phyloP scores from a whole-genome alignment of 1,140 invertebrate species.

The Portunus trituberculatus region DNA sequence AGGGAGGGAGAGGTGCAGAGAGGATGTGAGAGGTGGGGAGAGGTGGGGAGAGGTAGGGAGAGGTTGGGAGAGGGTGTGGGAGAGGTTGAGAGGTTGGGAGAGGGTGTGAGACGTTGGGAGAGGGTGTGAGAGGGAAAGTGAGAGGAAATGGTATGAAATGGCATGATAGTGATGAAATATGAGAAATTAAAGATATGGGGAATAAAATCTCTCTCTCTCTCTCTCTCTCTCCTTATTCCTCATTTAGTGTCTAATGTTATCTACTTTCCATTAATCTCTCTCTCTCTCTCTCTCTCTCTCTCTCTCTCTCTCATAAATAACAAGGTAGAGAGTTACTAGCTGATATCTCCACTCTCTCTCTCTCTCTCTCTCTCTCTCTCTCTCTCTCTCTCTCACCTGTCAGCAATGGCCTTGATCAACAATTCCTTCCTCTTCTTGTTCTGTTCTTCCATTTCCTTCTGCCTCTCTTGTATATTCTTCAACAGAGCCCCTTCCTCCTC shows the following conservation, averaged over 20 bases:
- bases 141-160: too few relatives aligned
- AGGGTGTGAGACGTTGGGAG: background rate
- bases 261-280: too few relatives aligned
- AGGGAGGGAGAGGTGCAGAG: background rate
- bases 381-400: slow-evolving; percentile 83
- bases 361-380: background rate
- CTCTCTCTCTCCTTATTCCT: too few relatives aligned
- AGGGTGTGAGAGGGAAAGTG: background rate
- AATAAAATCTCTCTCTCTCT: background rate
- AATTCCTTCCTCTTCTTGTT: slow-evolving; percentile 88
- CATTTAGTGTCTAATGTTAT: too few relatives aligned
- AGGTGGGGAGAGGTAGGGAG: background rate
- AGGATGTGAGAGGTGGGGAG: background rate
- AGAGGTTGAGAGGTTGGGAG: background rate
- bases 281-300: too few relatives aligned
- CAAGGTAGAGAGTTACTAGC: background rate
- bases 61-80: background rate
- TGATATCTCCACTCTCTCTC: background rate
- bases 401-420: slow-evolving; percentile 86
- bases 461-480: slow-evolving; percentile 84
- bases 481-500: slow-evolving; percentile 39
- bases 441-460: slow-evolving; percentile 88
- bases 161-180: too few relatives aligned
- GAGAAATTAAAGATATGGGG: too few relatives aligned
- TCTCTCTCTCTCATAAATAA: background rate